Evolutionary conservation across 1,140 invertebrate genomes (phyloP), one percentile per base, ranked within the genome.

Genomic region (Hyposmocoma kahamanoa): DNA sequence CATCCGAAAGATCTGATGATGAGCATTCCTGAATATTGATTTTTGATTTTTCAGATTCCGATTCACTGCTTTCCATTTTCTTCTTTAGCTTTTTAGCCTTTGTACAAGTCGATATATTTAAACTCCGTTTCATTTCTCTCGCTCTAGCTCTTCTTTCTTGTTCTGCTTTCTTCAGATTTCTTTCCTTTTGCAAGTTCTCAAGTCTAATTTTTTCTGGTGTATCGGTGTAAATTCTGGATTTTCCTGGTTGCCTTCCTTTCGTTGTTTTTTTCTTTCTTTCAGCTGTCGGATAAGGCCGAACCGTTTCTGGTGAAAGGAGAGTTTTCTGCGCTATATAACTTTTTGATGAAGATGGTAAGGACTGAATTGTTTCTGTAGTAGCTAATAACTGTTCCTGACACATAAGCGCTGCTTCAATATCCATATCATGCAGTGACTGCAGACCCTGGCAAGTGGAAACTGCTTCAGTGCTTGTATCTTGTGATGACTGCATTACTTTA

Each of bases 1-100:
- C n/a, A n/a, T n/a, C n/a, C n/a, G n/a, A n/a, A n/a, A n/a, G n/a
- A n/a, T n/a, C n/a, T n/a, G n/a, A n/a, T n/a, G n/a, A n/a, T n/a
- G n/a, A n/a, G n/a, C n/a, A n/a, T n/a, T n/a, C n/a, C n/a, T n/a
- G n/a, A n/a, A n/a, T n/a, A n/a, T n/a, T n/a, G n/a, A n/a, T n/a
- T n/a, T n/a, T n/a, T n/a, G n/a, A n/a, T n/a, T n/a, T n/a, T n/a
- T n/a, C n/a, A n/a, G n/a, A n/a, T 59, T 59, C 50, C 47, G 46
- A 59, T 57, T 56, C 46, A 54, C 53, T 50, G 15, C 47, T 66
- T 63, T 63, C 50, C 45, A 49, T 44, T 55, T 47, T 47, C 34
- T 50, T 47, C 42, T 62, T 57, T 47, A 39, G 20, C 53, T 57
- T 57, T 45, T 53, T 53, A 48, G 50, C 53, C 28, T 57, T 58